phyloP scores from a whole-genome alignment of 2,113 vertebrate species.

The Gila orcuttii region DNA sequence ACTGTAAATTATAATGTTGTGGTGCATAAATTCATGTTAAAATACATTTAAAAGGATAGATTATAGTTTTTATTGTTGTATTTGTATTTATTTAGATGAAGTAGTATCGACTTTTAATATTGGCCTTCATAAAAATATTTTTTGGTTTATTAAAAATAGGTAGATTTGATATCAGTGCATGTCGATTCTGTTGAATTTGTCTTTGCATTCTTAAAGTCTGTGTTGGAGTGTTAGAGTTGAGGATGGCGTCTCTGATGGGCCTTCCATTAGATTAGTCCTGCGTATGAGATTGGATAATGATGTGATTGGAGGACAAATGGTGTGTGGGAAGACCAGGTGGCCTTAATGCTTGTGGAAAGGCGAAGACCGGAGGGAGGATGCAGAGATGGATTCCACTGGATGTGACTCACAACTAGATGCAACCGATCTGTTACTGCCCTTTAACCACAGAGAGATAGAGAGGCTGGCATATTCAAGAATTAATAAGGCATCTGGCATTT shows the following conservation, averaged over 20 bases:
- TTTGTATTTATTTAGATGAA: too few species aligned
- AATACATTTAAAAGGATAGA: too few species aligned
- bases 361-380: not conserved
- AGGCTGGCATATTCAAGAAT: not conserved
- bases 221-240: too few species aligned
- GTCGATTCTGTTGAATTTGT: too few species aligned
- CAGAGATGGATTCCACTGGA: slow-evolving; percentile 23
- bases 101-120: too few species aligned
- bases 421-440: slow-evolving; percentile 3
- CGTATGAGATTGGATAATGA: slow-evolving; percentile 16
- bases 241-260: not conserved
- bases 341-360: slow-evolving; percentile 15
- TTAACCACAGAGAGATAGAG: not conserved
- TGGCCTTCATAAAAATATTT: too few species aligned
- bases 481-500: not conserved
- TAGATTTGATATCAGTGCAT: too few species aligned
- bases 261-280: slow-evolving; percentile 10
- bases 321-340: slow-evolving; percentile 31
- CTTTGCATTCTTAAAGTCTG: too few species aligned
- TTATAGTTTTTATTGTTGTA: too few species aligned
- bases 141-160: too few species aligned
- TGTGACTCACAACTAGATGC: slow-evolving; percentile 11
- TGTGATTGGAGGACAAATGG: slow-evolving; percentile 15
- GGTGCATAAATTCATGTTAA: too few species aligned
- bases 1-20: too few species aligned